Evolutionary conservation across 64 coral and sea anemone genomes (phyloP).

Genomic region (Porites australiensis): DNA sequence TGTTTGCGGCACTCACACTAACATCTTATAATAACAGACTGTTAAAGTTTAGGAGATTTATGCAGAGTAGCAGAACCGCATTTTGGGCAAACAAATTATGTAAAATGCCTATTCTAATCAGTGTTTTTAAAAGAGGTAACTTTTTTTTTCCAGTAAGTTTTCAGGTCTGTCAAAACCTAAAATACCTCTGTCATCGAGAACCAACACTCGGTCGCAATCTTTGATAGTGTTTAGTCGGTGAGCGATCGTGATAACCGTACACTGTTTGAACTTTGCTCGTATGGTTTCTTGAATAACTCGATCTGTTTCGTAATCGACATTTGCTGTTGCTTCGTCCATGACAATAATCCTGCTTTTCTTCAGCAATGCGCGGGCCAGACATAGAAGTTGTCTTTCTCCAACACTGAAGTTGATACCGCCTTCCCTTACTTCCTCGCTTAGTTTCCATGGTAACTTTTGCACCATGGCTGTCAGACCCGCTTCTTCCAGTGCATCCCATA

Average conservation of each 20-base stretch:
- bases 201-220: conserved; percentile 71
- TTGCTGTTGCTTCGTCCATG: conserved; percentile 72
- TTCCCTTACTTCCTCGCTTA: neutral
- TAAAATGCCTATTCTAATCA: too few relatives aligned
- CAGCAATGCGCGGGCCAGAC: conserved; percentile 12
- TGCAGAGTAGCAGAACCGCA: too few relatives aligned
- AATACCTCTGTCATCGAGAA: conserved; percentile 64
- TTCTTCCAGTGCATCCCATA: neutral
- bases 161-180: conserved; percentile 74
- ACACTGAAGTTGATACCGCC: neutral
- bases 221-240: conserved; percentile 51
- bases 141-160: conserved; percentile 36
- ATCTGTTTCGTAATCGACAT: conserved; percentile 65
- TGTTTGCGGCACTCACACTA: too few relatives aligned
- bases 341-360: conserved; percentile 66
- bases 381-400: conserved; percentile 6
- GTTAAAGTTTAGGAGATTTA: too few relatives aligned
- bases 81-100: too few relatives aligned
- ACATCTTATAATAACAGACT: too few relatives aligned
- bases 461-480: neutral
- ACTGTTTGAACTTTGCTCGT: conserved; percentile 9
- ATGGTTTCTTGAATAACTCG: conserved; percentile 51
- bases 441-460: neutral
- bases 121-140: neutral
- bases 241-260: conserved; percentile 53